Percentiles rank a stretch among this genome's conserved stretches.
phyloP scores from a whole-genome alignment of 2,888 invertebrate species.

The Philopedon plagiatum region DNA sequence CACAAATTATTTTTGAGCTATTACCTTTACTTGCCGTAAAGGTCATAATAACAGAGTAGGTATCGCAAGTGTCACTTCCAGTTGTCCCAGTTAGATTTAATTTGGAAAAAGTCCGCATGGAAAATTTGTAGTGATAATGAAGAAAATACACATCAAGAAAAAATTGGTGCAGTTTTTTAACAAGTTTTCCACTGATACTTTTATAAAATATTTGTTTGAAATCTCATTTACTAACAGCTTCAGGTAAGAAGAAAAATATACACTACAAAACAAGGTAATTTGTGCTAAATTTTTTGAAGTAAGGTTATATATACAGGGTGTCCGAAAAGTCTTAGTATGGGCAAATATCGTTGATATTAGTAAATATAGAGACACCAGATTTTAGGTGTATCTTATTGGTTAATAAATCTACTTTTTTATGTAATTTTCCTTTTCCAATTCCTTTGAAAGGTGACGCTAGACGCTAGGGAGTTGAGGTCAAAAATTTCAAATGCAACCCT shows the following conservation, averaged over 20 bases:
- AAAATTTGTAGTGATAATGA: conserved; percentile 21
- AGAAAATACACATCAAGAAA: conserved; percentile 35
- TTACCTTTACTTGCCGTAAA: conserved; percentile 17
- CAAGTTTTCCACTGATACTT: conserved; percentile 37
- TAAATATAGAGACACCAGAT: too few relatives aligned
- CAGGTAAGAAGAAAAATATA: not conserved
- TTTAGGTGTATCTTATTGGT: too few relatives aligned
- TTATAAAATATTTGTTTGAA: conserved; percentile 43
- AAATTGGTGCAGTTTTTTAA: conserved; percentile 31
- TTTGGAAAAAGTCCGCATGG: not conserved
- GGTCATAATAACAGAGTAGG: conserved; percentile 8
- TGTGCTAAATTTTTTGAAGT: too few relatives aligned
- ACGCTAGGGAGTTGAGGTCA: too few relatives aligned
- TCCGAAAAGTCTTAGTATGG: too few relatives aligned
- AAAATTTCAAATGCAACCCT: too few relatives aligned
- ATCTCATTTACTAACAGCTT: conserved; percentile 36
- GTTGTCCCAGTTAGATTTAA: not conserved
- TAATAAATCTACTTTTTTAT: too few relatives aligned
- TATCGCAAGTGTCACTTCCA: conserved; percentile 5
- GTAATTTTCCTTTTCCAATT: too few relatives aligned
- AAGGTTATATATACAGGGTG: too few relatives aligned
- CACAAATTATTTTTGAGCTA: not conserved
- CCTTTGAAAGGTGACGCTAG: too few relatives aligned
- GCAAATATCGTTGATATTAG: too few relatives aligned
- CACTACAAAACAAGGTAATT: too few relatives aligned